Conservation (phyloP, 2,113 vertebrate species). For the Dicentrarchus labrax region DNA sequence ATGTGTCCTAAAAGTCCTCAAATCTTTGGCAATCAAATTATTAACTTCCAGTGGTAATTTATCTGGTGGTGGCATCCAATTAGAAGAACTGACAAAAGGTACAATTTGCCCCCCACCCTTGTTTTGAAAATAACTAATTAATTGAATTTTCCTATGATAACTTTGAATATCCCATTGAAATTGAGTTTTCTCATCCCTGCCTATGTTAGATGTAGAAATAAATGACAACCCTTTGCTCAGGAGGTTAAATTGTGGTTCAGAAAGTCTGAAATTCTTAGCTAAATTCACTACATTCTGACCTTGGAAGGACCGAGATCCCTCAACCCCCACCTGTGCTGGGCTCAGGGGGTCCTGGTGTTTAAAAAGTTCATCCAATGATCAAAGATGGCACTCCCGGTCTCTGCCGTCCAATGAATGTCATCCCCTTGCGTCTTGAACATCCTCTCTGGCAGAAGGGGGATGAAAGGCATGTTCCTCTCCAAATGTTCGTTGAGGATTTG, state of each 20-base stretch:
- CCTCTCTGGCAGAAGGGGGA: not conserved
- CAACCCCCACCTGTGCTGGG: not conserved
- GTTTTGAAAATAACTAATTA: not conserved
- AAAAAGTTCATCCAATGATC: not conserved
- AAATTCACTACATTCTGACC: not conserved
- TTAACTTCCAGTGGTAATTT: not conserved
- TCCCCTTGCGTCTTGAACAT: not conserved
- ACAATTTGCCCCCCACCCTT: rapidly evolving
- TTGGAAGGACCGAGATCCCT: not conserved
- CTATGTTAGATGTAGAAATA: not conserved
- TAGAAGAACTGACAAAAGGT: not conserved
- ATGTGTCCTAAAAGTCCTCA: not conserved
- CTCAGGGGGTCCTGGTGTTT: not conserved
- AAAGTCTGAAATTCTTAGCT: not conserved
- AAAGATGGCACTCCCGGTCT: not conserved
- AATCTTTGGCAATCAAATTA: too few species aligned
- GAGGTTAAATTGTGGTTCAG: not conserved
- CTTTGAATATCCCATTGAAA: not conserved
- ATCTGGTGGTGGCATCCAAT: not conserved
- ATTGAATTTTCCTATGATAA: not conserved
- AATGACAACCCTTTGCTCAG: not conserved
- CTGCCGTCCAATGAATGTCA: not conserved
- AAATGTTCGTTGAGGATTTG: not conserved
- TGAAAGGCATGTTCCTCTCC: not conserved
- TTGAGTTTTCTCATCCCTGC: not conserved